Base-by-base conservation (phyloP, 2,888 invertebrate genomes). In the Congeria kusceri region DNA sequence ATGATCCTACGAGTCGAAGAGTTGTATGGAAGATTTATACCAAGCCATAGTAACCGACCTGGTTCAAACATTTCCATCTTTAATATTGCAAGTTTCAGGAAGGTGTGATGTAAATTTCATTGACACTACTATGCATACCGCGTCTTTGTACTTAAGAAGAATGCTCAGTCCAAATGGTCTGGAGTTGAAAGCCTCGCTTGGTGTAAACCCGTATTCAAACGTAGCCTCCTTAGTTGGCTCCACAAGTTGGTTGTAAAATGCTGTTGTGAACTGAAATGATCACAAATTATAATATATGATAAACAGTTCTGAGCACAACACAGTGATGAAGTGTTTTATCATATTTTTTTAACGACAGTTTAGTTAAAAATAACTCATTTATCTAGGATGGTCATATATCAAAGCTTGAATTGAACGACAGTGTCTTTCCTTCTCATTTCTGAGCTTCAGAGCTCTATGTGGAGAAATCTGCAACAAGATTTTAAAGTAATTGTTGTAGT, bases 131-230 rank as follows among this genome's bases (percentile, higher is more conserved):
- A 20, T 69, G 92, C 94, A 89, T 93, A 96, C 96, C 79, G 95
- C 94, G 93, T 98, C 98, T 91, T 96, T 96, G 94, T 99, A 99
- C 92, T 96, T 96, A 59, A 99, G 95, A 89, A 97, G 97, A 87
- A 99, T 96, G 91, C 97, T 97, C 56, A 99, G 95, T 39, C 99
- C 99, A 91, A 99, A 98, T 0, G 99, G 99, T 88, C 99, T 95
- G 53, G 98, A 98, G 89, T 98, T 98, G 91, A 98, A 99, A n/a
- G 97, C 96, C 92, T 99, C 99, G 69, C 97, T 97, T 28, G 99
- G 98, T 77, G 97, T 95, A 94, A 99, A 99, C 0, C 97, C 97
- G 94, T 99, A 99, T 29, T 97, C 96, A 72, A 99, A 96, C 0
- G 99, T 98, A 1, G 98, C 98, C 94, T 99, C 98, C 86, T 98